phyloP scores from a whole-genome alignment of 1,140 invertebrate genomes.

The Solenopsis fugax region DNA sequence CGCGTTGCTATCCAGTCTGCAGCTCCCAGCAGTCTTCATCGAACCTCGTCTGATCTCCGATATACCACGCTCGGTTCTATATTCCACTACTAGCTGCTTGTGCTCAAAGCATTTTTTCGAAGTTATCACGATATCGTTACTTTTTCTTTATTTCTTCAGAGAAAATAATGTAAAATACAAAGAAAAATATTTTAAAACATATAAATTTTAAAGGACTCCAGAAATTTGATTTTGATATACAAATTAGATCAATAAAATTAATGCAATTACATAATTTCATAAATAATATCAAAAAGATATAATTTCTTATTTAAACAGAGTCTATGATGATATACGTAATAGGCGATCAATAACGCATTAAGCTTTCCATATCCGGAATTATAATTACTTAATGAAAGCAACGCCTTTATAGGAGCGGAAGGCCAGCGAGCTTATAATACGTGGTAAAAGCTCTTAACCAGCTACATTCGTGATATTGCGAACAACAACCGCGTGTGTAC shows the following conservation, averaged over 20 bases:
- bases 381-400: slow-evolving; percentile 51
- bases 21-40: slow-evolving; percentile 29
- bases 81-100: neutral
- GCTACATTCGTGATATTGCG: slow-evolving; percentile 57
- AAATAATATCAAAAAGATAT: neutral
- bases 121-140: neutral
- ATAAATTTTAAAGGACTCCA: neutral
- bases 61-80: slow-evolving; percentile 1
- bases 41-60: slow-evolving; percentile 14
- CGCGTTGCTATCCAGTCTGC: slow-evolving; percentile 5
- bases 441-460: slow-evolving; percentile 64
- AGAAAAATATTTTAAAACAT: no score
- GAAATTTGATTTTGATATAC: neutral
- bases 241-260: neutral
- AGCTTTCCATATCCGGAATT: slow-evolving; percentile 50
- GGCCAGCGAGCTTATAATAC: slow-evolving; percentile 44
- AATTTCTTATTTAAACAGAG: slow-evolving; percentile 15
- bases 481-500: slow-evolving; percentile 51
- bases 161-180: no score
- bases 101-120: neutral
- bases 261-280: neutral
- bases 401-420: slow-evolving; percentile 32
- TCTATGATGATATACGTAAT: neutral
- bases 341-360: slow-evolving; percentile 24
- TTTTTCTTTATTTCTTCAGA: neutral